phyloP scores from a whole-genome alignment of 2,797 vertebrate genomes.

The Lepus townsendii region DNA sequence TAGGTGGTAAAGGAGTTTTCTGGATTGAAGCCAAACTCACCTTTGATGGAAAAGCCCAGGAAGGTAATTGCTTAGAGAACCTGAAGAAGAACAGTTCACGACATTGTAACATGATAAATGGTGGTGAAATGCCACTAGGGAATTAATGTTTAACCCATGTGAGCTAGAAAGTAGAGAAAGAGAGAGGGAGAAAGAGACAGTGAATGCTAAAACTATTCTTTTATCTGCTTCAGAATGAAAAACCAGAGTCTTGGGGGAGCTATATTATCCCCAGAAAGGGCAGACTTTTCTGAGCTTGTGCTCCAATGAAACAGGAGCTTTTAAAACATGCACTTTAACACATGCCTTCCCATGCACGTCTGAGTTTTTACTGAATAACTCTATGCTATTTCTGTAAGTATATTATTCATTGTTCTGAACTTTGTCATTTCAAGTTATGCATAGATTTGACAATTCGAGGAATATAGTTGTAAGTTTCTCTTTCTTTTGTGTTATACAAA shows the following conservation, averaged over 20 bases:
- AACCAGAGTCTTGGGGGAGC: background rate
- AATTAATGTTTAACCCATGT: constrained; percentile 58
- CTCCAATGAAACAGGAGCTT: background rate
- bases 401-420: constrained; percentile 47
- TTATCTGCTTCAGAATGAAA: constrained; percentile 51
- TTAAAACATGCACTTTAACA: background rate
- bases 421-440: constrained; percentile 33
- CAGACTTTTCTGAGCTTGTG: background rate
- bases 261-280: constrained; percentile 38
- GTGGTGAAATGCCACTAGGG: background rate
- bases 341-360: background rate
- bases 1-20: constrained; percentile 65
- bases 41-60: background rate
- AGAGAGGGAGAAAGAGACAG: background rate
- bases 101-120: constrained; percentile 55
- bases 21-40: constrained; percentile 31
- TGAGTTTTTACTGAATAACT: constrained; percentile 17
- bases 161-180: background rate
- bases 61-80: constrained; percentile 51
- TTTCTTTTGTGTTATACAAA: constrained; percentile 72
- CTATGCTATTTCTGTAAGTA: constrained; percentile 15
- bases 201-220: background rate
- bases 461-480: constrained; percentile 75
- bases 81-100: background rate
- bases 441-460: constrained; percentile 62